These are phyloP conservation scores for Nycticryphes semicollaris DNA, from an alignment of 2,113 vertebrate species.

Conservation along the genomic window DNA sequence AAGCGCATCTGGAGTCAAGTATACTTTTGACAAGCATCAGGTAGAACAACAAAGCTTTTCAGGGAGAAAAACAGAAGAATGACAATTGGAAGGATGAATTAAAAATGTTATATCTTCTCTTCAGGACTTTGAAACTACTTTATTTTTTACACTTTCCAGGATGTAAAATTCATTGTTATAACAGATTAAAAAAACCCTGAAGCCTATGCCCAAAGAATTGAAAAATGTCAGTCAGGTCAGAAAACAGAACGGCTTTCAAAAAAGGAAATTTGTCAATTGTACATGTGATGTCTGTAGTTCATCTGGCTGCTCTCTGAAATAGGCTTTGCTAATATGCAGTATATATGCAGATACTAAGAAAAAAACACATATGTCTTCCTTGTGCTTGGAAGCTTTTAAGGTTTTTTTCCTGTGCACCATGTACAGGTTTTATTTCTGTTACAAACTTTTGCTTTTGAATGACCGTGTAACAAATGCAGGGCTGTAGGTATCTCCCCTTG, in stretches of 20 bases:
- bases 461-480: neutral
- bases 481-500: neutral
- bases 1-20: neutral
- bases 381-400: neutral
- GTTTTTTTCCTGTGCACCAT: neutral
- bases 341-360: neutral
- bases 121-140: neutral
- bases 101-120: neutral
- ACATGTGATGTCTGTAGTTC: neutral
- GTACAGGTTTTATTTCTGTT: neutral
- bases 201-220: neutral
- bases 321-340: neutral
- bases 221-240: neutral
- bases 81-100: neutral
- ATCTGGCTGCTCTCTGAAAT: neutral
- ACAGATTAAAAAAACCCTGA: neutral
- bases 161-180: neutral
- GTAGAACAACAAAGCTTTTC: neutral
- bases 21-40: neutral
- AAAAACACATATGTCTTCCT: fast-evolving
- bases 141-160: neutral
- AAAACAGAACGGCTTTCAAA: neutral
- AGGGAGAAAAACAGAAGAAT: neutral
- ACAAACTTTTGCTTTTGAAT: neutral
- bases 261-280: neutral